These are phyloP conservation scores for Parnassius mnemosyne DNA, from an alignment of 2,888 invertebrate species.

Conservation along the genomic window DNA sequence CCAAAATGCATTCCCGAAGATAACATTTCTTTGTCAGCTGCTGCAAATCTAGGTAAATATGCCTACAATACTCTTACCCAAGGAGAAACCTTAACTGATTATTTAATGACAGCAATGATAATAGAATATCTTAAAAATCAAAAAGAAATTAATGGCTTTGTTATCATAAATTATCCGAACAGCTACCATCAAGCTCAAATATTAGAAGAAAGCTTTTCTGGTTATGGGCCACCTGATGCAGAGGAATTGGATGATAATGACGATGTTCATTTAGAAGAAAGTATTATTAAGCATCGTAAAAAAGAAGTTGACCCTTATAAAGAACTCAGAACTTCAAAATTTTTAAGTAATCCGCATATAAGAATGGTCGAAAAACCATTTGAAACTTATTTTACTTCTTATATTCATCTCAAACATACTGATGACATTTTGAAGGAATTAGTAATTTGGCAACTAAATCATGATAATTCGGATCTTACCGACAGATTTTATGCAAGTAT, in stretches of 20 bases:
- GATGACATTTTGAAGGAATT: slow-evolving; percentile 65
- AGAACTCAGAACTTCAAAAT: slow-evolving; percentile 64
- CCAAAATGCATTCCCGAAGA: slow-evolving; percentile 81
- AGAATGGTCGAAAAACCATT: slow-evolving; percentile 54
- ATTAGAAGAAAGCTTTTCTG: slow-evolving; percentile 81
- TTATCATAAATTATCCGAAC: slow-evolving; percentile 83
- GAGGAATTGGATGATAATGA: slow-evolving; percentile 55
- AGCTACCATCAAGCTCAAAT: slow-evolving; percentile 79
- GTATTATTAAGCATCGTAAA: slow-evolving; percentile 58
- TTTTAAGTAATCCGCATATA: slow-evolving; percentile 76
- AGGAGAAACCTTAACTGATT: slow-evolving; percentile 78
- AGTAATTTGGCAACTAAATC: slow-evolving; percentile 63
- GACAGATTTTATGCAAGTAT: slow-evolving; percentile 81
- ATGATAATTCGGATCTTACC: slow-evolving; percentile 71
- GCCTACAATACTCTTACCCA: slow-evolving; percentile 75
- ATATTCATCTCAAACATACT: slow-evolving; percentile 70
- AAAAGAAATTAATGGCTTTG: slow-evolving; percentile 77
- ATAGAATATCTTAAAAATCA: slow-evolving; percentile 81
- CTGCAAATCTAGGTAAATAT: slow-evolving; percentile 79
- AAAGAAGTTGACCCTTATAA: slow-evolving; percentile 60
- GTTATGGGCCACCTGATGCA: slow-evolving; percentile 68
- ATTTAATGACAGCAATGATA: slow-evolving; percentile 79
- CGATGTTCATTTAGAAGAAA: slow-evolving; percentile 67
- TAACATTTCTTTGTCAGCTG: slow-evolving; percentile 69
- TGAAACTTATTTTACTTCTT: slow-evolving; percentile 80